Conservation (phyloP, 1,140 invertebrate genomes). For the Sipha flava region DNA sequence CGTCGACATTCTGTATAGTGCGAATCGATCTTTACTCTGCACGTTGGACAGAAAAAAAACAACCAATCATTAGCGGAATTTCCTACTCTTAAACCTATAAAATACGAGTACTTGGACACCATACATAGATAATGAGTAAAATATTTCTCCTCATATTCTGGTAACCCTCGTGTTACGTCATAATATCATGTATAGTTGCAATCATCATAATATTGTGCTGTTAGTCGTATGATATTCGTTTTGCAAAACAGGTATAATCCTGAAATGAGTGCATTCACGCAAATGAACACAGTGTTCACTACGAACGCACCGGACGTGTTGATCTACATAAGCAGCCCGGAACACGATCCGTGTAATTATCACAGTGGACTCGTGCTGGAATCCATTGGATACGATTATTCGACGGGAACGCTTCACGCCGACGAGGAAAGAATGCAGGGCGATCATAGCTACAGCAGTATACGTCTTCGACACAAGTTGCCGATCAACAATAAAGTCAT, state of each 20-base stretch:
- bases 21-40: too few species aligned
- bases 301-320: neutral
- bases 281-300: neutral
- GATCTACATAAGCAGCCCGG: conserved; percentile 1
- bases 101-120: too few species aligned
- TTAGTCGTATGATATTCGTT: neutral
- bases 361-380: neutral
- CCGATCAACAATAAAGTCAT: neutral
- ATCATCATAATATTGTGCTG: too few species aligned
- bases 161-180: too few species aligned
- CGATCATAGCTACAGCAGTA: too few species aligned
- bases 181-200: too few species aligned
- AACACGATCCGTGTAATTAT: neutral
- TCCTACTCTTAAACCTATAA: too few species aligned
- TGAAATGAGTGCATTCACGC: neutral
- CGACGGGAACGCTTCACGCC: neutral
- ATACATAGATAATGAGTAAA: too few species aligned
- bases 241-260: neutral
- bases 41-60: too few species aligned
- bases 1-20: too few species aligned
- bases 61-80: too few species aligned
- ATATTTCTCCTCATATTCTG: too few species aligned
- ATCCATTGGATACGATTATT: neutral
- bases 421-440: neutral
- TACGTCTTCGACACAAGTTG: neutral